Evolutionary conservation across 2,888 invertebrate species (phyloP).

Genomic region (Nomada ruficornis): DNA sequence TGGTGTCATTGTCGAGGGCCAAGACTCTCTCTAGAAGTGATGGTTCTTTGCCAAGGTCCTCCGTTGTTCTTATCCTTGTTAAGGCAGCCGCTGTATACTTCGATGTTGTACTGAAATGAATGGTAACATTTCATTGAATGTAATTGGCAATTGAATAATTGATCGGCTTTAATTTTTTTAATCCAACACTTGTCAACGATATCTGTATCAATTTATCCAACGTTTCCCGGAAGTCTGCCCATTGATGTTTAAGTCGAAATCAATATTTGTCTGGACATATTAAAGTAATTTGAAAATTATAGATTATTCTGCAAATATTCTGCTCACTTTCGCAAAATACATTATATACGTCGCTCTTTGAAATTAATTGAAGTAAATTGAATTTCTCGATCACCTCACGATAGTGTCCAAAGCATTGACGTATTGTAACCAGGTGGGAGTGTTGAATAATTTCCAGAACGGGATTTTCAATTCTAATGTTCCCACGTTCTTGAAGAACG

Average conservation of each 20-base stretch:
- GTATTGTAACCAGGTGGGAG: conserved; percentile 87
- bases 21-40: conserved; percentile 89
- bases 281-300: too few relatives aligned
- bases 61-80: conserved; percentile 75
- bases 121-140: too few relatives aligned
- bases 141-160: too few relatives aligned
- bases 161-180: too few relatives aligned
- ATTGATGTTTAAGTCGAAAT: too few relatives aligned
- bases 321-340: neutral
- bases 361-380: neutral
- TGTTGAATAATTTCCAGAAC: conserved; percentile 88
- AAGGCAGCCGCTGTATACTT: conserved; percentile 87
- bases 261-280: too few relatives aligned
- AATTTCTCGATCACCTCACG: conserved; percentile 85
- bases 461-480: conserved; percentile 88
- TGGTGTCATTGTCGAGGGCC: conserved; percentile 86
- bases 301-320: neutral
- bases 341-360: neutral
- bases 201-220: neutral
- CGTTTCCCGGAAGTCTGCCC: too few relatives aligned
- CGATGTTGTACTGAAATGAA: conserved; percentile 86
- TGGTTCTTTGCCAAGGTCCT: conserved; percentile 83
- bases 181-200: too few relatives aligned
- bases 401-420: conserved; percentile 89
- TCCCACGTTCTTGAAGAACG: conserved; percentile 88